Conservation (phyloP, 2,113 vertebrate species). For the Cynopterus brachyotis region DNA sequence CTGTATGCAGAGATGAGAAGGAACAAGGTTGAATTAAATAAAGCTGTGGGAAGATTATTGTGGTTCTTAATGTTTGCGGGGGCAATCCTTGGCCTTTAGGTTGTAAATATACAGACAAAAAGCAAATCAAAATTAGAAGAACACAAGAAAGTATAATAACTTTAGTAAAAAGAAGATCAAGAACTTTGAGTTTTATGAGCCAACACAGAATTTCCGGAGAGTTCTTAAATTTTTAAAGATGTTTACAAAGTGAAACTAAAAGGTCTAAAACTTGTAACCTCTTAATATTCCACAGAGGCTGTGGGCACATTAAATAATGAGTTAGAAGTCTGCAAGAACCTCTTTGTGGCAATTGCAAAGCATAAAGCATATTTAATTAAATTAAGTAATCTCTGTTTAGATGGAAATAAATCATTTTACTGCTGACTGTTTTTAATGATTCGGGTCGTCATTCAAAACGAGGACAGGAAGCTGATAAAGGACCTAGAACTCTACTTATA, state of each 20-base stretch:
- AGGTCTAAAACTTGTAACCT: background rate
- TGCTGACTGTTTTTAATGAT: conserved; percentile 69
- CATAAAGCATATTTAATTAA: conserved; percentile 83
- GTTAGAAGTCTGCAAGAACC: conserved; percentile 67
- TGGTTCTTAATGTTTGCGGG: background rate
- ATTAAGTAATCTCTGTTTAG: conserved; percentile 78
- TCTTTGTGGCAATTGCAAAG: conserved; percentile 71
- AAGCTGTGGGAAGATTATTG: background rate
- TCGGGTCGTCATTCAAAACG: conserved; percentile 71
- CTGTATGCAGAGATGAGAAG: background rate
- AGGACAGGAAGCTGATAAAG: conserved; percentile 66
- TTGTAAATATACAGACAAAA: background rate
- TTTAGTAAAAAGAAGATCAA: background rate
- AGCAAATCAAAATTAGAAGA: background rate
- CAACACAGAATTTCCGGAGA: background rate
- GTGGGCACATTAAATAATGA: conserved; percentile 69
- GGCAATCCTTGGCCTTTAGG: fast-evolving
- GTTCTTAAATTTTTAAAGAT: conserved; percentile 48
- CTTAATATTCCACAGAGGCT: background rate
- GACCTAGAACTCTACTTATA: conserved; percentile 68
- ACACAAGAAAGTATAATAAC: background rate
- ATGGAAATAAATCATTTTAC: conserved; percentile 79
- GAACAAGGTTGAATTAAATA: background rate
- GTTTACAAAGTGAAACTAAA: background rate
- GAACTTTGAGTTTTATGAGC: background rate